phyloP scores from a whole-genome alignment of 2,113 vertebrate species.

The Myrmecophaga tridactyla region DNA sequence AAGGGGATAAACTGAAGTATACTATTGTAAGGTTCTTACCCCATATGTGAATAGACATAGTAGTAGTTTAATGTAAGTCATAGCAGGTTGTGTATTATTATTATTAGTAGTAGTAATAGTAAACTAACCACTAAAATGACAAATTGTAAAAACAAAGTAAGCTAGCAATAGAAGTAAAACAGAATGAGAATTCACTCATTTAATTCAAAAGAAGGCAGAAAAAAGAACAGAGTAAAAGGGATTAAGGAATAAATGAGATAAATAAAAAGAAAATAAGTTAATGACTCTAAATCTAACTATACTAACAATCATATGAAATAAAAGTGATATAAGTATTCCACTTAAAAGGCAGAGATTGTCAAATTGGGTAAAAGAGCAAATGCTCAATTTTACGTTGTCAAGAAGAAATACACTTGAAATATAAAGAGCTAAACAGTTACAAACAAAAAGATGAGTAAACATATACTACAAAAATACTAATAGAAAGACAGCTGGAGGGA shows the following conservation, averaged over 20 bases:
- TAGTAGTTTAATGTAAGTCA: background rate
- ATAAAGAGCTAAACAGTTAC: background rate
- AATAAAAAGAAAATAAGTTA: background rate
- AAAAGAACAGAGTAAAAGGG: background rate
- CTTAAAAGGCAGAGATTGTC: background rate
- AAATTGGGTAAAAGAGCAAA: background rate
- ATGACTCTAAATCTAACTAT: background rate
- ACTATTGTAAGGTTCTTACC: background rate
- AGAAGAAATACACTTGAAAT: background rate
- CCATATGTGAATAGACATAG: background rate
- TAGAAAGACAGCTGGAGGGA: background rate
- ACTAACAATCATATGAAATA: background rate
- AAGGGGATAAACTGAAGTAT: background rate
- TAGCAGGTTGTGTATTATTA: background rate
- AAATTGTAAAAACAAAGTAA: background rate
- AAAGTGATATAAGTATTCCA: background rate
- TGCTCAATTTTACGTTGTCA: background rate
- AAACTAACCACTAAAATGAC: background rate
- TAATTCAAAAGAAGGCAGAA: background rate
- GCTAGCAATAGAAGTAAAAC: background rate
- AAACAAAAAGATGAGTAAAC: background rate
- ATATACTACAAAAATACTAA: background rate
- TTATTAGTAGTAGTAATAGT: too few species aligned
- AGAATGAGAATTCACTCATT: background rate
- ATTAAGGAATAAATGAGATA: background rate